Conservation (phyloP, 2,797 vertebrate genomes). For the Capromys pilorides region DNA sequence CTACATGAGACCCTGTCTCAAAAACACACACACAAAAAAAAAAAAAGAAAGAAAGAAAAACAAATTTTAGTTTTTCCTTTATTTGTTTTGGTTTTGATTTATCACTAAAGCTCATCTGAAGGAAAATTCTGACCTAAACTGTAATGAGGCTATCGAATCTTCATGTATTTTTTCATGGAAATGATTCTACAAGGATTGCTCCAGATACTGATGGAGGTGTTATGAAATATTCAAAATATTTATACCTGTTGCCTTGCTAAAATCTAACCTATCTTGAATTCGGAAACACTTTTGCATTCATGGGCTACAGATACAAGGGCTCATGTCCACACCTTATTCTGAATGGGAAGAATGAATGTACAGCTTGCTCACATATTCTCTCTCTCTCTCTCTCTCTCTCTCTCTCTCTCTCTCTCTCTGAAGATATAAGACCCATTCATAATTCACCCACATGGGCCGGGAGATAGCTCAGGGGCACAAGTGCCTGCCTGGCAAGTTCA, state of each 20-base stretch:
- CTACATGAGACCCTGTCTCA: too few relatives aligned
- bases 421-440: neutral
- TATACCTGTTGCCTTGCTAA: constrained; percentile 24
- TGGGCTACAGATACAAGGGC: neutral
- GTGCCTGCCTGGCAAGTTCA: too few relatives aligned
- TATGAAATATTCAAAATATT: neutral
- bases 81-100: neutral
- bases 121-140: constrained; percentile 39
- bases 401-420: too few relatives aligned
- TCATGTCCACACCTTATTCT: neutral
- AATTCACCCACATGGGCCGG: neutral
- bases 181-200: neutral
- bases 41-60: constrained; percentile 7
- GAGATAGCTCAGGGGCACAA: too few relatives aligned
- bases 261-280: constrained; percentile 31
- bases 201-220: neutral
- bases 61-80: neutral
- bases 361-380: too few relatives aligned
- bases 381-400: too few relatives aligned
- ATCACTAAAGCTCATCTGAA: constrained; percentile 9
- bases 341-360: neutral
- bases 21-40: too few relatives aligned
- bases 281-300: neutral
- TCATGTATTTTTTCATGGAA: constrained; percentile 41
- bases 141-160: neutral